These are phyloP conservation scores for Cynoglossus semilaevis DNA, from an alignment of 2,113 vertebrate species.

Conservation along the genomic window DNA sequence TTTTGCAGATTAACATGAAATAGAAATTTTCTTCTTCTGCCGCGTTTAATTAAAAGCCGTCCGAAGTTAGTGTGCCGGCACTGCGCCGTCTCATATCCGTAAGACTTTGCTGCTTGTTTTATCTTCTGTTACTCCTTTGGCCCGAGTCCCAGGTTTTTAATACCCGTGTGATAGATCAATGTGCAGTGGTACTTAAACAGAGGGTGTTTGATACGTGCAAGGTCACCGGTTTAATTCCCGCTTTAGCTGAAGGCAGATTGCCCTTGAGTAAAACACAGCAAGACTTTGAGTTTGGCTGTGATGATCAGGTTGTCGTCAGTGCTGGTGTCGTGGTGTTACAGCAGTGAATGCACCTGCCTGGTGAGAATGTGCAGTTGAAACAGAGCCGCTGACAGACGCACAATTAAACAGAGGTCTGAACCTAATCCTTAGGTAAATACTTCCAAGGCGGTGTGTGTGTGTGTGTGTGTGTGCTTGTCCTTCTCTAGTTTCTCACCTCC, in stretches of 20 bases:
- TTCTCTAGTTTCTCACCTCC: conserved; percentile 29
- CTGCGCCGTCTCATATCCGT: conserved; percentile 39
- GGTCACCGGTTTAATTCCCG: conserved; percentile 35
- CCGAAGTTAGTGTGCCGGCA: conserved; percentile 14
- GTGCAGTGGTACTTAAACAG: background rate
- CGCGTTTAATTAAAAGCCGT: conserved; percentile 44
- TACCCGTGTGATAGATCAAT: conserved; percentile 29
- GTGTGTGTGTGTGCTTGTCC: conserved; percentile 33
- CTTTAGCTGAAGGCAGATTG: background rate
- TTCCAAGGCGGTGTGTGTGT: conserved; percentile 10
- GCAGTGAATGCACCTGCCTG: background rate
- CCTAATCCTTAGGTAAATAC: conserved; percentile 25
- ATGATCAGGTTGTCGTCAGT: conserved; percentile 7
- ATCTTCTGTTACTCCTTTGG: conserved; percentile 38
- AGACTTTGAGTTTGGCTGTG: conserved; percentile 2
- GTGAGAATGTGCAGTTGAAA: conserved; percentile 16
- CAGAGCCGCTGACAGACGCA: conserved; percentile 31
- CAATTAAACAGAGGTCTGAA: conserved; percentile 16
- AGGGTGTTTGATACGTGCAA: conserved; percentile 25
- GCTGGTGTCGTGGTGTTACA: conserved; percentile 5
- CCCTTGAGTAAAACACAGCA: conserved; percentile 11
- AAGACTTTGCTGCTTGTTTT: conserved; percentile 39
- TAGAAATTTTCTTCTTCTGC: conserved; percentile 14
- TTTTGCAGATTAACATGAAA: conserved; percentile 17
- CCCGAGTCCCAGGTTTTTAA: conserved; percentile 30